Base-by-base conservation (phyloP, 2,113 vertebrate genomes). In the Lipophrys pholis region DNA sequence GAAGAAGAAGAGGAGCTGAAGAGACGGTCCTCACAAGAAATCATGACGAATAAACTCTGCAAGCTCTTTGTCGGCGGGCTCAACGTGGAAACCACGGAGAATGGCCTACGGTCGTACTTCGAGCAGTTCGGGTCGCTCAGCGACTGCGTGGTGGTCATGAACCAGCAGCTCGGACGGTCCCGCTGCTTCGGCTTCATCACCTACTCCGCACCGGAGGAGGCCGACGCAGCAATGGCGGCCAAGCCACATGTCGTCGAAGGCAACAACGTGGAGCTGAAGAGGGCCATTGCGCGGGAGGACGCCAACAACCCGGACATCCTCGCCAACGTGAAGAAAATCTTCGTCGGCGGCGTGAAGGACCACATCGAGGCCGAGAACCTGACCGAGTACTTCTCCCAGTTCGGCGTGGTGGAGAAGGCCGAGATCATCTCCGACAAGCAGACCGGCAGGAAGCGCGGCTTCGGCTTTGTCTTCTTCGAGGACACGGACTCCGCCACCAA, bases 241-340 rank as follows among this genome's bases (percentile, higher is more conserved):
- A 96, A 96, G 62, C 96, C 97, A 61, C 97, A 98, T 85, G 95
- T 95, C 38, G 93, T 98, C 88, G 97, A 98, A 89, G 96, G 96
- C 78, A 95, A 95, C 91, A 94, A 93, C 76, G 97, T 97, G 86
- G 97, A 98, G 84, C 85, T 98, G 93, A 99, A 99, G 74, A 90
- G 97, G 58, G 96, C 97, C 57, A 95, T 97, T 74, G 95, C 96
- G 10, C 93, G 95, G 14, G 96, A 98, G 87, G 96, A 98, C 75
- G 96, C 97, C 14, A 94, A 95, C 71, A 95, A 94, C 58, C 96
- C 97, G 1, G 97, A 96, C n/a, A 94, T 96, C n/a, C 94, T 96
- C 82, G 96, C 96, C 0, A 98, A 98, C 71, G 97, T 98, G 30
- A 99, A 98, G 94, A 99, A 99, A 81, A 96, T 99, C n/a, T 99